Conservation (phyloP, 2,113 vertebrate species). For the Agapornis roseicollis region DNA sequence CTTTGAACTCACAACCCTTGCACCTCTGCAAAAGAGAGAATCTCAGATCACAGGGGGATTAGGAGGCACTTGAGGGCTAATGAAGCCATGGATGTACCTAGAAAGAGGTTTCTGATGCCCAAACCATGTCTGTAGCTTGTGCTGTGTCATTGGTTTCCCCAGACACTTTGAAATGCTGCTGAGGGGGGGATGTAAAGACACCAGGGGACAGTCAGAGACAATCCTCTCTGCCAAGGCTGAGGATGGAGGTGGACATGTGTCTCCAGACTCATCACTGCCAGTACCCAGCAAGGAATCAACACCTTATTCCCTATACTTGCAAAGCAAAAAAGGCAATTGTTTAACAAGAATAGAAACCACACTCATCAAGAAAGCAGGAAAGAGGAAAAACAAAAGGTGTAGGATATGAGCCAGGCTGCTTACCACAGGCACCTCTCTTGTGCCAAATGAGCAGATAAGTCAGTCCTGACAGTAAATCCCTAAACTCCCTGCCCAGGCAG, state of each 20-base stretch:
- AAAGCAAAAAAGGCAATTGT: background rate
- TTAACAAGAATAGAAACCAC: background rate
- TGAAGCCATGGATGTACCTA: background rate
- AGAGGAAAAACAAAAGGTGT: background rate
- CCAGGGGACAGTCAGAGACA: background rate
- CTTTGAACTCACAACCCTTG: background rate
- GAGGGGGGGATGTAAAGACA: background rate
- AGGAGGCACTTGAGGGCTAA: background rate
- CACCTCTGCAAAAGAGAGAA: too few relatives aligned
- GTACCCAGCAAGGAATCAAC: background rate
- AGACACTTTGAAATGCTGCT: background rate
- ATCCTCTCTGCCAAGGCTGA: background rate
- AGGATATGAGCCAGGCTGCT: conserved; percentile 15
- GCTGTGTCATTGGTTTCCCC: background rate
- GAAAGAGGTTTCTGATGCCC: background rate
- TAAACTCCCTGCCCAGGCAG: background rate
- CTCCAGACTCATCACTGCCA: background rate
- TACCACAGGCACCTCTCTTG: conserved; percentile 5
- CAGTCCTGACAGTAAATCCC: conserved; percentile 37
- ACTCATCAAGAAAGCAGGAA: background rate
- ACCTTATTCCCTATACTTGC: background rate
- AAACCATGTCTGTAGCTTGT: background rate
- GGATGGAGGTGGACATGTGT: background rate
- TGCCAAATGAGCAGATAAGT: conserved; percentile 54
- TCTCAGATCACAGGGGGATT: background rate